Conservation (phyloP, 2,113 vertebrate species). For the Chionomys nivalis region DNA sequence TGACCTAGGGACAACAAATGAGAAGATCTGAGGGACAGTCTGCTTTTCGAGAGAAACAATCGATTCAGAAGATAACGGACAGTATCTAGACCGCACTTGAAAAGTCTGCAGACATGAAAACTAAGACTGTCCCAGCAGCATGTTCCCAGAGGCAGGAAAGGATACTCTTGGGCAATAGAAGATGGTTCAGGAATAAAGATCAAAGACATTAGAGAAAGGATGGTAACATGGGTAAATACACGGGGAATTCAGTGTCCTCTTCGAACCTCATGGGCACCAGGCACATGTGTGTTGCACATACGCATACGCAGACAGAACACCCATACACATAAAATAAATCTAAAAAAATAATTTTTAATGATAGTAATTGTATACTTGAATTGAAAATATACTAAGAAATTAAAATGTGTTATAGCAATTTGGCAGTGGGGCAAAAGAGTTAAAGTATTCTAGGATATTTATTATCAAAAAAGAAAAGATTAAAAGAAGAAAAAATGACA, state of each 20-base stretch:
- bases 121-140: background rate
- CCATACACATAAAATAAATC: background rate
- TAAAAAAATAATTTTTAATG: background rate
- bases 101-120: background rate
- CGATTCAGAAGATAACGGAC: background rate
- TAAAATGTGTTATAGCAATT: background rate
- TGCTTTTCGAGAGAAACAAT: background rate
- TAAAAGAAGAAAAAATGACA: too few species aligned
- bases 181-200: background rate
- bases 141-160: background rate
- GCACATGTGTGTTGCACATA: background rate
- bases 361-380: background rate
- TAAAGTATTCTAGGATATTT: background rate
- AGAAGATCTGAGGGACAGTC: background rate
- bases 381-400: slow-evolving; percentile 32
- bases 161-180: background rate
- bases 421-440: background rate
- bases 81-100: background rate
- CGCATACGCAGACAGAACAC: background rate
- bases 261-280: background rate
- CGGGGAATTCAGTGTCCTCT: background rate
- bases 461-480: background rate
- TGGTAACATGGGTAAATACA: background rate
- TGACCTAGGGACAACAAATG: background rate
- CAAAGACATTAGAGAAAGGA: background rate